These are phyloP conservation scores for Furcula furcula DNA, from an alignment of 2,888 invertebrate species.

Conservation along the genomic window DNA sequence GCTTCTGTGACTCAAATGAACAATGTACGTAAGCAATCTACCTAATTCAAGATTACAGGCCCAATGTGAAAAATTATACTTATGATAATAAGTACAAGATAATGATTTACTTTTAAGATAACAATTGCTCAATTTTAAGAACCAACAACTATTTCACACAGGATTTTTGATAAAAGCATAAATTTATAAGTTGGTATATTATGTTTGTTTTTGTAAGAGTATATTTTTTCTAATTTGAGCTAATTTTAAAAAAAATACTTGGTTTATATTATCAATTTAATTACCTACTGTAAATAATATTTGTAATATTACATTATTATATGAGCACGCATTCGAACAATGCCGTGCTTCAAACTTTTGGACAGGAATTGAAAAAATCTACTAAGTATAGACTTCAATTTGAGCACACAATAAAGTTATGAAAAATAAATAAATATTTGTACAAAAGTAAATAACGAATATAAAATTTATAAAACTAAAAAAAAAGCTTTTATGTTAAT, in stretches of 20 bases:
- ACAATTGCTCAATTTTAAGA: slow-evolving; percentile 75
- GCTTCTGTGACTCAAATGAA: too few relatives aligned
- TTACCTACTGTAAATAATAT: slow-evolving; percentile 26
- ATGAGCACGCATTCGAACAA: slow-evolving; percentile 28
- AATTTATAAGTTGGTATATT: slow-evolving; percentile 3
- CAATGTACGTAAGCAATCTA: too few relatives aligned
- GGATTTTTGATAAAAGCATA: slow-evolving; percentile 8
- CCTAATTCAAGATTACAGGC: slow-evolving; percentile 28
- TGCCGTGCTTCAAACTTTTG: slow-evolving; percentile 45
- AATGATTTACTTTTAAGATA: slow-evolving; percentile 65
- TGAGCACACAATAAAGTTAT: slow-evolving; percentile 31
- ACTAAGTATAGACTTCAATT: slow-evolving; percentile 32
- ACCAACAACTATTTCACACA: slow-evolving; percentile 26
- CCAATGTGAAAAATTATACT: slow-evolving; percentile 47
- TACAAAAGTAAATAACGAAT: slow-evolving; percentile 50
- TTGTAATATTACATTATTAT: slow-evolving; percentile 21
- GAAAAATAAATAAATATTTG: slow-evolving; percentile 38
- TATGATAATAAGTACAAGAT: slow-evolving; percentile 71
- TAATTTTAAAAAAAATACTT: too few relatives aligned
- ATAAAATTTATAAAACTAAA: slow-evolving; percentile 32
- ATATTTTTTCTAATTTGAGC: too few relatives aligned
- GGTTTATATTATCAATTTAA: too few relatives aligned
- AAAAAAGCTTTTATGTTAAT: slow-evolving; percentile 25
- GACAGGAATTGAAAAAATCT: slow-evolving; percentile 58
- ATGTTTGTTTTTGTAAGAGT: slow-evolving; percentile 2